phyloP scores from a whole-genome alignment of 1,140 invertebrate genomes.

The Probaryconus sp. region DNA sequence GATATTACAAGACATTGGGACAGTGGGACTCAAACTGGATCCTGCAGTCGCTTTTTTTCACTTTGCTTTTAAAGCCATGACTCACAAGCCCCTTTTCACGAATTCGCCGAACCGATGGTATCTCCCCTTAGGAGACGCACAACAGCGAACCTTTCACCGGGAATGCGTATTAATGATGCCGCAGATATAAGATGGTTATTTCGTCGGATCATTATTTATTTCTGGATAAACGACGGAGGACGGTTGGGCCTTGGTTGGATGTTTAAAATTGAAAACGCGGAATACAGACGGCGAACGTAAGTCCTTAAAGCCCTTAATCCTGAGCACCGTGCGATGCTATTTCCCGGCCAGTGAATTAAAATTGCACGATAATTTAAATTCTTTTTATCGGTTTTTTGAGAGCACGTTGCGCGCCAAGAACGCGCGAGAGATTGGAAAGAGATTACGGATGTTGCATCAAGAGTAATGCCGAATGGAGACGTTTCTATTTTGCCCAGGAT shows the following conservation, averaged over 20 bases:
- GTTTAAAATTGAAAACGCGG: conserved; percentile 56
- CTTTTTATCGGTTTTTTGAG: conserved; percentile 28
- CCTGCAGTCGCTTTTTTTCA: conserved; percentile 3
- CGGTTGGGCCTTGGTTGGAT: conserved; percentile 4
- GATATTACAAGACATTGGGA: conserved; percentile 14
- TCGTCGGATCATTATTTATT: conserved; percentile 65
- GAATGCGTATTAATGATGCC: conserved; percentile 63
- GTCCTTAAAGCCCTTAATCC: conserved; percentile 58
- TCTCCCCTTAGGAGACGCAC: conserved; percentile 35
- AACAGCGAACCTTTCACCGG: conserved; percentile 53
- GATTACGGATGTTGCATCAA: conserved; percentile 31
- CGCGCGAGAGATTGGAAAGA: conserved; percentile 26
- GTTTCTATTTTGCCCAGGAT: conserved; percentile 28
- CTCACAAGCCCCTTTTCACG: conserved; percentile 54
- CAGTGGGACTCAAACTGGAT: conserved; percentile 12
- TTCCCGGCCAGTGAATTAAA: conserved; percentile 48
- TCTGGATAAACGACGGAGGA: conserved; percentile 28
- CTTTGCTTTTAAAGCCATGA: conserved; percentile 50
- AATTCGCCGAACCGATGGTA: conserved; percentile 66
- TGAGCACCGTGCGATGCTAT: conserved; percentile 29
- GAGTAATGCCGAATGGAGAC: conserved; percentile 12
- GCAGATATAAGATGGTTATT: conserved; percentile 55
- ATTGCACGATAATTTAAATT: conserved; percentile 52
- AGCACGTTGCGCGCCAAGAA: conserved; percentile 9
- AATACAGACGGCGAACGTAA: conserved; percentile 46